Percentiles rank a stretch among this genome's conserved stretches.
These are phyloP conservation scores for Drosophila siamana DNA, from an alignment of 2,888 invertebrate genomes.

Conservation along the genomic window DNA sequence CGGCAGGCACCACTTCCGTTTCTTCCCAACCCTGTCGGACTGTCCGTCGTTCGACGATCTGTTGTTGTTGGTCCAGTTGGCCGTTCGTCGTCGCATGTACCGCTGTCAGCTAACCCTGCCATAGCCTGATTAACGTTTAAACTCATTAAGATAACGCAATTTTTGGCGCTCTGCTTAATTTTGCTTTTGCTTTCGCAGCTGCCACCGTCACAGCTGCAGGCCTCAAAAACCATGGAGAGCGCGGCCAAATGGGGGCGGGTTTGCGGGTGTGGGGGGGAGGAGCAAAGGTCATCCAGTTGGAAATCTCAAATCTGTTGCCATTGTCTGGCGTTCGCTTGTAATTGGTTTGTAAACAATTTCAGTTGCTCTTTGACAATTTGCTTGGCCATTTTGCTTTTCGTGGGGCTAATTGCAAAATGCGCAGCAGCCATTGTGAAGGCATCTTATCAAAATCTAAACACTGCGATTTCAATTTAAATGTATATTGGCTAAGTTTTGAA, in stretches of 20 bases:
- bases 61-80: background rate
- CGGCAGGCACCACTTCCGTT: constrained; percentile 51
- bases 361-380: constrained; percentile 73
- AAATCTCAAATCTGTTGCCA: constrained; percentile 70
- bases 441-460: constrained; percentile 56
- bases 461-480: constrained; percentile 9
- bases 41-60: background rate
- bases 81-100: constrained; percentile 12
- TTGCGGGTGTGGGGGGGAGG: too few relatives aligned
- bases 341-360: constrained; percentile 81
- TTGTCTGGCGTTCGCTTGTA: constrained; percentile 66
- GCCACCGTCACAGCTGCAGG: constrained; percentile 50
- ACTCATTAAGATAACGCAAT: constrained; percentile 84
- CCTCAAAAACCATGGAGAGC: background rate
- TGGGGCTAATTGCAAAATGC: constrained; percentile 69
- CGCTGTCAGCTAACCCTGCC: constrained; percentile 33
- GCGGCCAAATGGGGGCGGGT: constrained; percentile 1
- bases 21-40: background rate
- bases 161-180: constrained; percentile 76
- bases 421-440: constrained; percentile 28
- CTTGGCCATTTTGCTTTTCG: constrained; percentile 55
- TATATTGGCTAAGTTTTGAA: constrained; percentile 19
- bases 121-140: constrained; percentile 78
- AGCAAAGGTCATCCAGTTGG: constrained; percentile 69
- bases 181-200: constrained; percentile 61